Evolutionary conservation across 2,888 invertebrate species (phyloP).

Genomic region (Adelognathus sp.): DNA sequence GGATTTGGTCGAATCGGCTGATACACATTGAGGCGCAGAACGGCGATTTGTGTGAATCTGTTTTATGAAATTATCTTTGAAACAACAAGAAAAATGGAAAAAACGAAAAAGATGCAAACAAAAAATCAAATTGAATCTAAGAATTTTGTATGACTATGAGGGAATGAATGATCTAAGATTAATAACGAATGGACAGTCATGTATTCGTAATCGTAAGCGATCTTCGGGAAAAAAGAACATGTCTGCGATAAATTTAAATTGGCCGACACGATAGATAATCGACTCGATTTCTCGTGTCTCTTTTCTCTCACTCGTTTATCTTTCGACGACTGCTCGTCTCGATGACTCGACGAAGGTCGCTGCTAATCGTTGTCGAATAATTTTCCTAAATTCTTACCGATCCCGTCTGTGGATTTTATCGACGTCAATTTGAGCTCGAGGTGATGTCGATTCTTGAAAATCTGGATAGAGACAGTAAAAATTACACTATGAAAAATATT

Average conservation of each 20-base stretch:
- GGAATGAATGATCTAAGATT: conserved; percentile 33
- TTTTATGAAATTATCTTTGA: background rate
- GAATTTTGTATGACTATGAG: background rate
- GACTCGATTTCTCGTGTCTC: conserved; percentile 55
- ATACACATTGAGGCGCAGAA: background rate
- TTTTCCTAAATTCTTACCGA: background rate
- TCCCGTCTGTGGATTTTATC: background rate
- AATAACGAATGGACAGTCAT: conserved; percentile 20
- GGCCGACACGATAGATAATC: conserved; percentile 33
- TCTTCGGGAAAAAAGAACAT: conserved; percentile 1
- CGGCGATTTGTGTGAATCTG: background rate
- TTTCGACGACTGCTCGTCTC: conserved; percentile 10
- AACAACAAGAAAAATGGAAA: background rate
- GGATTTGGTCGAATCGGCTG: conserved; percentile 56
- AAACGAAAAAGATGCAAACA: background rate
- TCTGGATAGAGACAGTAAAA: too few species aligned
- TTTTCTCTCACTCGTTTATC: conserved; percentile 37
- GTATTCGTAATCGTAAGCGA: conserved; percentile 26
- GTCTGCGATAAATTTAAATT: conserved; percentile 20
- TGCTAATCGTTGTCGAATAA: background rate
- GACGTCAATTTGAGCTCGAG: background rate
- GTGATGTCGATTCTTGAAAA: background rate
- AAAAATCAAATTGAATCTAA: background rate
- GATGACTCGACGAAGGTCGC: background rate
- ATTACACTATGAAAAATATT: too few species aligned